Evolutionary conservation across 2,113 vertebrate species (phyloP).

Genomic region (Channa maculata): DNA sequence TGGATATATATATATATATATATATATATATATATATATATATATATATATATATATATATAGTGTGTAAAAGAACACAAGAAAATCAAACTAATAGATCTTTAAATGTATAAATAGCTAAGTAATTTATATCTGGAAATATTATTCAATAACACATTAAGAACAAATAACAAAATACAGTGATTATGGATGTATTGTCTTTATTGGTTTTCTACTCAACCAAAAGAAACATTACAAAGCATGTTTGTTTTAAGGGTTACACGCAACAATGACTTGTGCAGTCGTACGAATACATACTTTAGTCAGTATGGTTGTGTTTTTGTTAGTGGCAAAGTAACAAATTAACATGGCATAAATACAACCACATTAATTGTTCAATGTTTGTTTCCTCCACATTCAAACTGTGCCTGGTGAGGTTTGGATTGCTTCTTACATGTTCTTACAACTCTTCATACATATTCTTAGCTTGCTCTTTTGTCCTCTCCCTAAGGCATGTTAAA

Average conservation of each 20-base stretch:
- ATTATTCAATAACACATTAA: background rate
- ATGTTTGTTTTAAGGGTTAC: background rate
- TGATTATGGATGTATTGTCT: background rate
- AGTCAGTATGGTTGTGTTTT: too few species aligned
- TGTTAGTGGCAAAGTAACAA: too few species aligned
- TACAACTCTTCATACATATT: background rate
- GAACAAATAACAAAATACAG: slow-evolving; percentile 17
- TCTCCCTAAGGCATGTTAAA: background rate
- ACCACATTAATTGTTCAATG: background rate
- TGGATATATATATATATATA: slow-evolving; percentile 29
- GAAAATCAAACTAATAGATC: too few species aligned
- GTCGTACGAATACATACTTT: background rate
- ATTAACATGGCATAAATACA: background rate
- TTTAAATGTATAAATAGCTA: too few species aligned
- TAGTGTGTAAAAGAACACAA: slow-evolving; percentile 7
- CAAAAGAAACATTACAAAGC: background rate
- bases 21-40: slow-evolving; percentile 2
- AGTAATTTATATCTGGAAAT: too few species aligned
- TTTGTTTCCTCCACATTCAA: slow-evolving; percentile 5
- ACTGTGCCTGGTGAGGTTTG: background rate
- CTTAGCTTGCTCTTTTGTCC: background rate
- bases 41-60: background rate
- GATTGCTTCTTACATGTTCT: background rate
- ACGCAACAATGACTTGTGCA: background rate
- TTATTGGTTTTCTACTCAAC: background rate